A percentile compares a stretch with the other conserved stretches of the same genome.
Conservation (phyloP, 1,140 invertebrate genomes). For the Calycopis cecrops region DNA sequence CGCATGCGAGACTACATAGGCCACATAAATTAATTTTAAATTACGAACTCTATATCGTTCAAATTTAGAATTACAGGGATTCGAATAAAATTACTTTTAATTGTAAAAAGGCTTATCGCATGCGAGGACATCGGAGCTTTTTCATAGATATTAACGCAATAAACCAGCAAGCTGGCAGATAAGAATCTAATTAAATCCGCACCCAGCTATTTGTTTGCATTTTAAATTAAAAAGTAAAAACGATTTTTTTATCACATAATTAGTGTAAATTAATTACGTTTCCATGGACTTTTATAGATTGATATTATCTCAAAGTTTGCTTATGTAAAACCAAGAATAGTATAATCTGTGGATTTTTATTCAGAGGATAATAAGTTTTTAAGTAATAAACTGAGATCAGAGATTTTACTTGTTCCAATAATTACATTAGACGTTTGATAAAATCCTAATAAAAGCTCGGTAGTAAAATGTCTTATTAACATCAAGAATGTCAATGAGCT, state of each 20-base stretch:
- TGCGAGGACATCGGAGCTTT: too few relatives aligned
- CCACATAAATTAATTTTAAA: too few relatives aligned
- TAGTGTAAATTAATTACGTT: slow-evolving; percentile 6
- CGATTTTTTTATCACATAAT: not conserved
- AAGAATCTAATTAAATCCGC: slow-evolving; percentile 1
- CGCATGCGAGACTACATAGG: too few relatives aligned
- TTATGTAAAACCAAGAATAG: not conserved
- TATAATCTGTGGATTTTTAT: not conserved
- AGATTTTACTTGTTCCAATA: not conserved
- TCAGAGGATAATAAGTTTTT: not conserved
- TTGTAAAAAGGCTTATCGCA: too few relatives aligned
- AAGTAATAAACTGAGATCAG: not conserved
- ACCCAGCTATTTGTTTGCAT: not conserved
- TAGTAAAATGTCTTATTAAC: too few relatives aligned
- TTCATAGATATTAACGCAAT: not conserved
- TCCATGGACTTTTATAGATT: not conserved
- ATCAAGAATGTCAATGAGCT: too few relatives aligned
- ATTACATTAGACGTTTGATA: not conserved
- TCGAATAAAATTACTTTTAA: too few relatives aligned
- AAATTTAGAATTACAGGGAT: too few relatives aligned
- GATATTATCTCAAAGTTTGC: not conserved
- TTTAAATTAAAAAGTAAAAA: not conserved
- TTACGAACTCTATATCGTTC: too few relatives aligned
- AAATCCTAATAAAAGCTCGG: too few relatives aligned
- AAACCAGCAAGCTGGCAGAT: slow-evolving; percentile 2